Percentiles rank a stretch among this genome's conserved stretches.
Conservation (phyloP, 2,113 vertebrate genomes). For the Larimichthys crocea region DNA sequence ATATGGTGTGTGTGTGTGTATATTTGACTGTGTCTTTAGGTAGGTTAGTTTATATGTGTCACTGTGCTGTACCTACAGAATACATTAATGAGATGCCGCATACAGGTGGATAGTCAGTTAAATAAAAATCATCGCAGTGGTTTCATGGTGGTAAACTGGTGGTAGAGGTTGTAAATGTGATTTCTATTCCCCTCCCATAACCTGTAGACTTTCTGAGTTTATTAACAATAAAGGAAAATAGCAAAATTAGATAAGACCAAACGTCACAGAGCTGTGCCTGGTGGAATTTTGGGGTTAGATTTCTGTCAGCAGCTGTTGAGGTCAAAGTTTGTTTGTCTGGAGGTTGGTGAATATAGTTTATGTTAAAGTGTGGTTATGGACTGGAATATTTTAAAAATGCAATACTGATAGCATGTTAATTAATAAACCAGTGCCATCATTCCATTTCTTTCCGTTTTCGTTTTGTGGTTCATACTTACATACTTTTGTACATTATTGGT, state of each 20-base stretch:
- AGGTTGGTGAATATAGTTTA: not conserved
- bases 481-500: too few relatives aligned
- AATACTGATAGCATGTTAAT: too few relatives aligned
- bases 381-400: too few relatives aligned
- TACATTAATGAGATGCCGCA: not conserved
- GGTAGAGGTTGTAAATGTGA: too few relatives aligned
- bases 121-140: not conserved
- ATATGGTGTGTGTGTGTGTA: not conserved
- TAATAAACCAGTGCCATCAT: too few relatives aligned
- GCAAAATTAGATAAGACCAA: too few relatives aligned
- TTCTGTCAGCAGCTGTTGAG: not conserved
- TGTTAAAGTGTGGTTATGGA: not conserved
- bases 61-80: not conserved
- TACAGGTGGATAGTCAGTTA: not conserved
- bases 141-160: not conserved
- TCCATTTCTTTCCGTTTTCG: too few relatives aligned
- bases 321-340: too few relatives aligned
- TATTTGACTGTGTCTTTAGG: not conserved
- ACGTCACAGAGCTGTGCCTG: too few relatives aligned
- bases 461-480: too few relatives aligned
- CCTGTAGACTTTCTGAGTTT: not conserved
- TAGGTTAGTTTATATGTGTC: not conserved
- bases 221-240: not conserved
- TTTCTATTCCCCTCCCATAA: not conserved
- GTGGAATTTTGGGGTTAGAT: too few relatives aligned